Evolutionary conservation across 2,797 vertebrate genomes (phyloP), one percentile per base, ranked within the genome.

Genomic region (Euthynnus affinis): DNA sequence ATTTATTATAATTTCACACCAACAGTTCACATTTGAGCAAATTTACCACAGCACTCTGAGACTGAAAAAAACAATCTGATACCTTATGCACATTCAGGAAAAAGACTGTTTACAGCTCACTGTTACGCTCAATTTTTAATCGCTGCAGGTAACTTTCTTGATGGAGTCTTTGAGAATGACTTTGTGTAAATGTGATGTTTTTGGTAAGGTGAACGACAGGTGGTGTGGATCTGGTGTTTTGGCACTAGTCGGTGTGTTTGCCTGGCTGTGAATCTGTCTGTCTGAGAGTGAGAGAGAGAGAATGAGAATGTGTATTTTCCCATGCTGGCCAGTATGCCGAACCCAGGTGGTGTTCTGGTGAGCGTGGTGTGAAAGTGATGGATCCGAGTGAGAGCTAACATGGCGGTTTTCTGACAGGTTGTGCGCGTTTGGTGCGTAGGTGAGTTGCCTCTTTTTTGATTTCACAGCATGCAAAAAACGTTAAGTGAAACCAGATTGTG

Each of bases 291-390:
- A 18, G 46, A 49, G 46, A 32, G 29, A 66, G 68, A 40, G 40
- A 20, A 18, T 1, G 46, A 18, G 46, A 49, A 18, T 1, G 60
- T 12, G 79, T 3, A 15, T 76, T 66, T 71, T 49, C 58, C 65
- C 3, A 1, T 48, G 60, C 78, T 72, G 80, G 82, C 82, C 68
- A 34, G 58, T 51, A 27, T 58, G 83, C 86, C 63, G 6, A 71
- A 88, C 86, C 90, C 92, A 92, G 91, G 88, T 91, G 91, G 90
- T 32, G 92, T 93, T 91, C 86, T 88, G 85, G 77, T 86, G 65
- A 89, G 75, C 52, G 6, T 22, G 71, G 85, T 86, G 87, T 78
- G 87, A 93, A 91, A 84, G 87, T 71, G 89, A 84, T 55, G 71
- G 84, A 89, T 87, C 48, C 32, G 71, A 81, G 87, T 13, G 51